Evolutionary conservation across 2,888 invertebrate genomes (phyloP), one percentile per base, ranked within the genome.

Genomic region (Trypoxylon attenuatum): DNA sequence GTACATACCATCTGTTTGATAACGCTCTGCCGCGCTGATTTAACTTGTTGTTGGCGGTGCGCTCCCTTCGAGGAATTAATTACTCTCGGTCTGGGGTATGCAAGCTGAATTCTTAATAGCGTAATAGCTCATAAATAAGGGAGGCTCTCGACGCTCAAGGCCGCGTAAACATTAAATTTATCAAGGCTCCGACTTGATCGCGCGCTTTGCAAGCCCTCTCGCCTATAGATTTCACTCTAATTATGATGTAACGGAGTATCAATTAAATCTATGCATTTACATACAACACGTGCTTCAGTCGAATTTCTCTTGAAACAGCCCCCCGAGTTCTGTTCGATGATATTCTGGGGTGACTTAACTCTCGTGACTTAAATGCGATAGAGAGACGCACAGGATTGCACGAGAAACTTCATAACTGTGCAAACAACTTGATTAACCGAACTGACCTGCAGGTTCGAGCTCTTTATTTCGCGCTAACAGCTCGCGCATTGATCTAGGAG

Each of bases 61-160:
- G 49, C 29, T 8, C 25, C 13, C n/a, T 23, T 33, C 49, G 2
- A 50, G 15, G 15, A 29, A 62, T 65, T 62, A 55, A 65, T 55
- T 41, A 33, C 27, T n/a, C n/a, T 42, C 18, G 38, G 19, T 16
- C 25, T 21, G 50, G 55, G 42, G 46, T 27, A 1, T 5, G 10
- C 4, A n/a, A 6, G 5, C 8, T n/a, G 45, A 45, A 16, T 29
- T 8, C 41, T 21, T 45, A 33, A 33, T 33, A 8, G 33, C 10
- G 33, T 33, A 33, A 33, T 33, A 13, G 33, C 33, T 33, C 33
- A 33, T 33, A 33, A 33, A 33, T 33, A 33, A 33, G 33, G 13
- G 13, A 10, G 33, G 33, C 33, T 33, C 33, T 33, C 33, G n/a
- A 33, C 33, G n/a, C 33, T 13, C 33, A 33, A 33, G 33, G 33